Evolutionary conservation across 2,888 invertebrate genomes (phyloP), one percentile per base, ranked within the genome.

Genomic region (Schrankia costaestrigalis): DNA sequence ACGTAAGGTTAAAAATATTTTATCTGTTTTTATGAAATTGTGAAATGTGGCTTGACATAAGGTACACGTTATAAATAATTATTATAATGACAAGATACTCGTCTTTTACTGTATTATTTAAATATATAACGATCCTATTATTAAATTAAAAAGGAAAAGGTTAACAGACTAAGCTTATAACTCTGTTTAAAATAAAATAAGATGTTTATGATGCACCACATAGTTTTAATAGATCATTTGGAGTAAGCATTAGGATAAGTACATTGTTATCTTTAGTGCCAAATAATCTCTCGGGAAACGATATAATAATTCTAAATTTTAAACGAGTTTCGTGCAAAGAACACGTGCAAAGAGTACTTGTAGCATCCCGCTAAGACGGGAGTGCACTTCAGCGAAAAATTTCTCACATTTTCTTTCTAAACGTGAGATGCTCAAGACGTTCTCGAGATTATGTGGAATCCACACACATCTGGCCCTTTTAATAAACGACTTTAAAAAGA

Each of bases 351-450:
- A 63, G 63, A 47, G 55, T 51, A 48, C 50, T 60, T 33, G 34
- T 41, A 39, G 45, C 52, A 51, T 59, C 52, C 47, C 42, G 31
- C 50, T 44, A 47, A 47, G 60, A 46, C 57, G 42, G 36, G 49
- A 65, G 66, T 59, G 61, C 61, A 59, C 66, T 66, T 53, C 55
- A 63, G 41, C 50, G 45, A 48, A 48, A 55, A 64, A 64, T 64
- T 62, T 63, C 61, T 59, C 63, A 63, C 70, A 65, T 69, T 69
- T 67, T 54, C 55, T 48, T 54, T 52, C 53, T 59, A 64, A 70
- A 64, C 62, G 56, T 44, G 55, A 56, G 45, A 53, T 38, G 51
- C 62, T 63, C 46, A 49, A 51, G 56, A 41, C 44, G 34, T 59
- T 51, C 54, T 56, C 41, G 36, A 63, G 59, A 65, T 65, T 59